These are phyloP conservation scores for Drosophila tripunctata DNA, from an alignment of 2,888 invertebrate species.

Conservation along the genomic window DNA sequence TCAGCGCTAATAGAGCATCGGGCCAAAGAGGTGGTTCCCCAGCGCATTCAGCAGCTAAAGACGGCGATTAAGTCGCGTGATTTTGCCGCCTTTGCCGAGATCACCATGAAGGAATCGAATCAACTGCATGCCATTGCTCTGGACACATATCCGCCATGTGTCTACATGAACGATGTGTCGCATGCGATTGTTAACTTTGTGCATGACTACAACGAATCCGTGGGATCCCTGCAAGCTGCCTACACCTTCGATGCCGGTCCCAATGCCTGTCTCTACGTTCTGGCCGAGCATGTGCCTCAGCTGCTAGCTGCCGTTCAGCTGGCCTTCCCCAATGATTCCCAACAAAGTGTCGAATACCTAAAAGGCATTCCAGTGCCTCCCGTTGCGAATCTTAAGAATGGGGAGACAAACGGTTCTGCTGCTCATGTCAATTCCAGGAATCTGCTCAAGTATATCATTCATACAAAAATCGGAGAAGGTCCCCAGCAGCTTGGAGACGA, in stretches of 20 bases:
- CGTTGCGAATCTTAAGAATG: conserved; percentile 4
- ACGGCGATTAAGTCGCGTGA: conserved; percentile 87
- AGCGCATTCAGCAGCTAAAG: conserved; percentile 86
- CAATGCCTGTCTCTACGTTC: conserved; percentile 95
- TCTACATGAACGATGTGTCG: conserved; percentile 96
- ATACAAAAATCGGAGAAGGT: conserved; percentile 93
- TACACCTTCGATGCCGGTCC: conserved; percentile 99
- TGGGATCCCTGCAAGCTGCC: conserved; percentile 89
- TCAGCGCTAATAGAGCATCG: conserved; percentile 92
- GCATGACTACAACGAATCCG: conserved; percentile 91
- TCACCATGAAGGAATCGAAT: conserved; percentile 99
- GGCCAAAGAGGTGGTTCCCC: conserved; percentile 89
- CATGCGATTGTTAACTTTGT: conserved; percentile 91
- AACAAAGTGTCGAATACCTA: conserved; percentile 85
- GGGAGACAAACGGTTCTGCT: conserved; percentile 32
- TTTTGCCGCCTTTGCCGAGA: conserved; percentile 93
- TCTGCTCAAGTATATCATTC: conserved; percentile 91
- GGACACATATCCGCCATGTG: conserved; percentile 96
- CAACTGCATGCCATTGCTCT: conserved; percentile 97
- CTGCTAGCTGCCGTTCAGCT: conserved; percentile 88
- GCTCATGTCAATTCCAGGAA: conserved; percentile 83
- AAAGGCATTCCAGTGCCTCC: conserved; percentile 85
- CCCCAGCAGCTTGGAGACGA: conserved; percentile 85
- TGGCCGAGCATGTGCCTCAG: conserved; percentile 90
- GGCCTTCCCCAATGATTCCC: conserved; percentile 88